Percentiles rank a stretch among this genome's conserved stretches.
These are phyloP conservation scores for Notospermus geniculatus DNA, from an alignment of 1,140 invertebrate genomes.

Conservation along the genomic window DNA sequence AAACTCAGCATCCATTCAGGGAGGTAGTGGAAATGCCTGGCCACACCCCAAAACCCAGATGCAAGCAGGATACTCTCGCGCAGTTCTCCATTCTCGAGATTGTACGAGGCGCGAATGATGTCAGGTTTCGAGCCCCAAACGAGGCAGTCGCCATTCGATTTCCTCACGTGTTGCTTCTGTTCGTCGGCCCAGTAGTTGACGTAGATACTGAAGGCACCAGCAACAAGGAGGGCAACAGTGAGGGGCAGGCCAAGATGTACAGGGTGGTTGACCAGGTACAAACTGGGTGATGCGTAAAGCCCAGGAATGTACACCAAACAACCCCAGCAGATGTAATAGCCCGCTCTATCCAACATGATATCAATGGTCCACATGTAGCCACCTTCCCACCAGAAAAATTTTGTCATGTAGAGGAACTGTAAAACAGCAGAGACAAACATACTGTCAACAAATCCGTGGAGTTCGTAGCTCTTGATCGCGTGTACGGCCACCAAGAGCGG, in stretches of 20 bases:
- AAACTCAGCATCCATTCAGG: constrained; percentile 62
- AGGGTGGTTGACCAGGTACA: constrained; percentile 61
- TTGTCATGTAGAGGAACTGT: constrained; percentile 61
- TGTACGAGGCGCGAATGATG: constrained; percentile 57
- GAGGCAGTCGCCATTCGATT: constrained; percentile 53
- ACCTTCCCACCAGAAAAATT: constrained; percentile 67
- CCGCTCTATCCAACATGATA: constrained; percentile 64
- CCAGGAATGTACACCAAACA: constrained; percentile 62
- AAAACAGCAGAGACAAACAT: constrained; percentile 55
- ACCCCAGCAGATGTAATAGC: constrained; percentile 66
- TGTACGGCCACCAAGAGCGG: constrained; percentile 57
- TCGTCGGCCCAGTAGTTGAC: constrained; percentile 60
- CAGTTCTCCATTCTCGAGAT: constrained; percentile 40
- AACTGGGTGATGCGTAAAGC: constrained; percentile 60
- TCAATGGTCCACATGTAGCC: constrained; percentile 67
- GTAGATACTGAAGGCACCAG: constrained; percentile 55
- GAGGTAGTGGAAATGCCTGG: constrained; percentile 64
- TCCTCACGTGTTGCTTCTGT: constrained; percentile 59
- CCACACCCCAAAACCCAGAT: constrained; percentile 65
- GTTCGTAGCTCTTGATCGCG: constrained; percentile 55
- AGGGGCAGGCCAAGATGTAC: constrained; percentile 36
- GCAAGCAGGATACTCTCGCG: constrained; percentile 56
- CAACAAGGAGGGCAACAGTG: constrained; percentile 47
- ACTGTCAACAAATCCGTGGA: constrained; percentile 55
- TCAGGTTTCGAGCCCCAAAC: constrained; percentile 60